Evolutionary conservation across 2,888 invertebrate species (phyloP).

Genomic region (Zootermopsis nevadensis): DNA sequence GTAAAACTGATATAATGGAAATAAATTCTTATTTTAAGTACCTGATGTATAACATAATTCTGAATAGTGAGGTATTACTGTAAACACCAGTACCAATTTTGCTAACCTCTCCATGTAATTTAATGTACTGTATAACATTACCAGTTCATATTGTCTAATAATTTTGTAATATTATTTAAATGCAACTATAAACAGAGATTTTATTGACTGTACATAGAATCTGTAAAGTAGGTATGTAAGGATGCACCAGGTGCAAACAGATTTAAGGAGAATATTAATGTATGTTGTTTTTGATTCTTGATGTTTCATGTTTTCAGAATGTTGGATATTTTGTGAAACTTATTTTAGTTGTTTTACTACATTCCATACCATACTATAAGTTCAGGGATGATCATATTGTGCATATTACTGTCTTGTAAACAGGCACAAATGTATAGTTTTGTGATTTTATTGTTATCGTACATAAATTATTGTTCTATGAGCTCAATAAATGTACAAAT

Average conservation of each 20-base stretch:
- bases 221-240: constrained; percentile 24
- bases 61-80: constrained; percentile 28
- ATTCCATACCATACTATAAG: constrained; percentile 42
- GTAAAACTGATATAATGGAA: constrained; percentile 34
- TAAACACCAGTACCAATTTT: constrained; percentile 42
- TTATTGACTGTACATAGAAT: constrained; percentile 41
- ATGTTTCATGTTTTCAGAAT: constrained; percentile 41
- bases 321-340: constrained; percentile 37
- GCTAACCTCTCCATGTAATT: background rate
- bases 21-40: constrained; percentile 46
- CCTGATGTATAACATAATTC: constrained; percentile 49
- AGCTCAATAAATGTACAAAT: constrained; percentile 48
- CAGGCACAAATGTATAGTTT: constrained; percentile 44
- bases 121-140: constrained; percentile 30
- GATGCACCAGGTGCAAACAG: constrained; percentile 39
- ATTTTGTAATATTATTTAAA: constrained; percentile 44
- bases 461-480: constrained; percentile 45
- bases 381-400: constrained; percentile 35
- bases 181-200: constrained; percentile 27
- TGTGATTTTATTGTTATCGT: constrained; percentile 40
- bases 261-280: constrained; percentile 36
- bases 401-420: constrained; percentile 23
- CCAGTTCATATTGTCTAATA: constrained; percentile 23
- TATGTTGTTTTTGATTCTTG: constrained; percentile 34
- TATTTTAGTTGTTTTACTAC: constrained; percentile 37